Base-by-base conservation (phyloP, 2,888 invertebrate genomes). In the Frankliniella fusca region DNA sequence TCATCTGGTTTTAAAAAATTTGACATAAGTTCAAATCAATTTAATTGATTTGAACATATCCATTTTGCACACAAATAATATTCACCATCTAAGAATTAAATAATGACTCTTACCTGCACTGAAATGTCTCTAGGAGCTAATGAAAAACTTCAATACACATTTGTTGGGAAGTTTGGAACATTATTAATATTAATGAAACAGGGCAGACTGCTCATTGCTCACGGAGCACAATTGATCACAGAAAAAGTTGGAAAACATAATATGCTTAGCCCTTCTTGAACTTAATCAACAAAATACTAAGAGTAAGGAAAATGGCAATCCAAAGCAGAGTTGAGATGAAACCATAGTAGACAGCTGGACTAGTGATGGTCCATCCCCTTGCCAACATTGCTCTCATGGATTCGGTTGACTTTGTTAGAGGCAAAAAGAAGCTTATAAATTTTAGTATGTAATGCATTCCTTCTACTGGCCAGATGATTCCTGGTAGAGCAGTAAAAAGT, bases 401-500 rank as follows among this genome's bases (percentile, higher is more conserved):
- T 85, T 97, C 96, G 0, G 96, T 96, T 0, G 96, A 94, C 85
- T 94, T 93, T 0, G 97, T 97, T 27, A 97, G 90, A 0, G 97
- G 97, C 28, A 97, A 90, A 80, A 94, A 89, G 85, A 91, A 93
- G 85, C 95, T 93, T 80, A 96, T 85, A 87, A 92, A 92, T 87
- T 92, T 92, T 8, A 97, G 89, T 79, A 93, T 86, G 0, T 90
- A 88, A 86, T 96, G 95, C 95, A 98, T 97, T 76, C 94, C 97
- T 90, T 98, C 96, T 84, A 97, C 91, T 0, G 98, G 98, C 98
- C 98, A 98, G 85, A 98, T 94, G 83, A 97, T 96, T 81, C 91
- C 90, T 90, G 85, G 15, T 86, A 86, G 82, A 82, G 23, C 83
- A 80, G 80, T 81, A 70, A 80, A 81, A 48, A 48, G 61, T 50